Conservation (phyloP, 2,888 invertebrate species). For the Diadegma fenestrale region DNA sequence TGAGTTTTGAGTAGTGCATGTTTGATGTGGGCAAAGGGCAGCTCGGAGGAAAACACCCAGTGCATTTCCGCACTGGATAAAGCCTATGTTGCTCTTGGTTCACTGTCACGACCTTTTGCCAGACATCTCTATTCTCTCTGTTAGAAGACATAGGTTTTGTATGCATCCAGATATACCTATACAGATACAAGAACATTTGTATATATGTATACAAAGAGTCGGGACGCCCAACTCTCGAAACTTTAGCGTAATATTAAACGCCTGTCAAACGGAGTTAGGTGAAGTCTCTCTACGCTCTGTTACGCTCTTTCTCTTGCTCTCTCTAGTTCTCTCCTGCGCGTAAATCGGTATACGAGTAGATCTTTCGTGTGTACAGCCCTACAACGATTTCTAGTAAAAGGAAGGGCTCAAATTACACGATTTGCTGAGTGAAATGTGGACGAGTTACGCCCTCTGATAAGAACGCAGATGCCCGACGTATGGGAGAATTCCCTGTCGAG, state of each 20-base stretch:
- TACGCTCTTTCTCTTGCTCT: background rate
- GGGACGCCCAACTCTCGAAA: constrained; percentile 72
- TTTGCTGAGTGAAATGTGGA: background rate
- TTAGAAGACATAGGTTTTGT: constrained; percentile 16
- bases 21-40: constrained; percentile 2
- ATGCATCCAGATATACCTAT: background rate
- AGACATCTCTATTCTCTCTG: constrained; percentile 21
- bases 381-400: background rate
- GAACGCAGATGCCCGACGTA: background rate
- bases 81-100: background rate
- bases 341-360: constrained; percentile 21
- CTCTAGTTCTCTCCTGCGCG: constrained; percentile 15
- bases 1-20: background rate
- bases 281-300: constrained; percentile 62
- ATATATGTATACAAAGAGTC: constrained; percentile 26
- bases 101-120: constrained; percentile 13
- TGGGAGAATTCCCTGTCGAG: constrained; percentile 65
- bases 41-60: background rate
- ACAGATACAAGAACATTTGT: background rate
- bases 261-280: constrained; percentile 80
- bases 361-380: background rate
- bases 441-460: constrained; percentile 10
- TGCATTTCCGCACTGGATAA: constrained; percentile 4
- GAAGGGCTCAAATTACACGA: background rate
- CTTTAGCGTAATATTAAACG: constrained; percentile 80